Base-by-base conservation (phyloP, 2,113 vertebrate genomes). In the Myotis davidii region DNA sequence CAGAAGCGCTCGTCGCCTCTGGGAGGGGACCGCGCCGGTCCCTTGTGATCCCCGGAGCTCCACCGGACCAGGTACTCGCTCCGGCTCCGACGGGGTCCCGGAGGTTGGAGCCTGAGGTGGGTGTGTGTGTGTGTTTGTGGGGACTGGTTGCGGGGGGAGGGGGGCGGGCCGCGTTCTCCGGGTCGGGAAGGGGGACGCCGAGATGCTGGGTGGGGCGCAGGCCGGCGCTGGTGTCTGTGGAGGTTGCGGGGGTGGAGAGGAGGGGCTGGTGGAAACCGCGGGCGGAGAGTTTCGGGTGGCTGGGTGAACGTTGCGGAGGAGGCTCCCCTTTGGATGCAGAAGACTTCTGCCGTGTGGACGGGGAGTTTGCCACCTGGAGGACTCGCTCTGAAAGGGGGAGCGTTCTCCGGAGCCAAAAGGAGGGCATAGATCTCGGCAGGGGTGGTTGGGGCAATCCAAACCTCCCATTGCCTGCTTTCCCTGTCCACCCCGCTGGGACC, bases 311-410 rank as follows among this genome's bases (percentile, higher is more conserved):
- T 56, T 2, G 83, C 42, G 34, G 67, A 27, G 78, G 79, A 85
- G 90, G 94, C 78, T 34, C 78, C 42, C 64, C n/a, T 25, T 56
- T 10, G 5, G 67, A 73, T 74, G 73, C 88, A 39, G 45, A 59
- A 20, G 94, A 95, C 93, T 96, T 90, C 1, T 32, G 78, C 54
- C 17, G 10, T 13, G 89, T 61, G 59, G 64, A 89, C 37, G 2
- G 37, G 93, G 95, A 95, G 91, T 97, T 97, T 94, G 91, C 91
- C 84, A 96, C 96, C 95, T 96, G 95, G 89, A 94, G 93, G 64
- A 52, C 76, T 95, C 17, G 37, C 59, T 95, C 21, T 73, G 69
- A 88, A 94, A 92, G 78, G 67, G 65, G 64, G 64, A 94, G 65
- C 93, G 96, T 91, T 93, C 34, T 86, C 54, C 32, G 3, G 32